A percentile compares a stretch with the other conserved stretches of the same genome.
phyloP scores from a whole-genome alignment of 2,113 vertebrate species.

The Ictidomys tridecemlineatus region DNA sequence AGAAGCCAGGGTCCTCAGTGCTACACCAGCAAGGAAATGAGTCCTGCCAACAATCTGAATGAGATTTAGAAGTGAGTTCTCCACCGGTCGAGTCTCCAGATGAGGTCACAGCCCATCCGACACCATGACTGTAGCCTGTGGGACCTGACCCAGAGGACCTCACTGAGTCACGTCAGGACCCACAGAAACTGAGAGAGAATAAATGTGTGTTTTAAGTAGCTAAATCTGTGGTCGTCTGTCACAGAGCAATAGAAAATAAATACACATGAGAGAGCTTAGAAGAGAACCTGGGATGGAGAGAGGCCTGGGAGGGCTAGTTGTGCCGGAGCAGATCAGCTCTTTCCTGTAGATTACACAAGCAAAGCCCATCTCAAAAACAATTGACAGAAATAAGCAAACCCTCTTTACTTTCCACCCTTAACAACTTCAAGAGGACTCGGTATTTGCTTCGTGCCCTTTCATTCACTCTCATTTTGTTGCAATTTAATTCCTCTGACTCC shows the following conservation, averaged over 20 bases:
- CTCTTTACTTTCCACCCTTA: background rate
- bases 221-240: background rate
- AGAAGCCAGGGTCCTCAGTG: background rate
- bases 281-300: background rate
- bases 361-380: conserved; percentile 15
- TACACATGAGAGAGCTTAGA: background rate
- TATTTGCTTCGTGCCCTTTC: conserved; percentile 14
- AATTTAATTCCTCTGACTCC: background rate
- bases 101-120: background rate
- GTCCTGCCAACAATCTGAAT: background rate
- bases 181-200: background rate
- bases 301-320: background rate
- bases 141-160: background rate
- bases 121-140: background rate
- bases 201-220: background rate
- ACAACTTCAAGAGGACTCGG: conserved; percentile 29
- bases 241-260: background rate
- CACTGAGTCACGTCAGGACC: background rate
- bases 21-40: background rate
- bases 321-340: background rate
- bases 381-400: background rate
- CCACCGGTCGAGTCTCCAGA: background rate
- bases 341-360: conserved; percentile 1
- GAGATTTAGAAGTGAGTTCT: background rate
- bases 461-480: background rate